Conservation (phyloP, 2,797 vertebrate genomes). For the Knipowitschia caucasica region DNA sequence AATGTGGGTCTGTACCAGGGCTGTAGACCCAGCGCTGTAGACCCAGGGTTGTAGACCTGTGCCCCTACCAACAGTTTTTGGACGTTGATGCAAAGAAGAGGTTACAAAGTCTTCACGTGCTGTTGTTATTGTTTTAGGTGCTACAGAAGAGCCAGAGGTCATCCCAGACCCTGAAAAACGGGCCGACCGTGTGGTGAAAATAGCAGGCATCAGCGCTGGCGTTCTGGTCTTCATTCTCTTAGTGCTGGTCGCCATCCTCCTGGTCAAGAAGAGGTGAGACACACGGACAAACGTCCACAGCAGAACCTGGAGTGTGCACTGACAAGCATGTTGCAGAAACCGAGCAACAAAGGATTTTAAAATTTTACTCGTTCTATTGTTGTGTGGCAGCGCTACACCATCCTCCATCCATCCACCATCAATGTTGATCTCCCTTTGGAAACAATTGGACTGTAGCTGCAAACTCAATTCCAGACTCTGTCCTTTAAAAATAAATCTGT, state of each 20-base stretch:
- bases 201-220: slow-evolving; percentile 94
- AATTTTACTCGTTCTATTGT: slow-evolving; percentile 36
- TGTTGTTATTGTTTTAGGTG: slow-evolving; percentile 69
- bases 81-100: not conserved
- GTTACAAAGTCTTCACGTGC: not conserved
- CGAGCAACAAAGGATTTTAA: slow-evolving; percentile 22
- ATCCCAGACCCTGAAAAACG: slow-evolving; percentile 96
- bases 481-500: not conserved
- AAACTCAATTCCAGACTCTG: not conserved
- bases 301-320: slow-evolving; percentile 9
- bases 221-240: slow-evolving; percentile 94
- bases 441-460: slow-evolving; percentile 17
- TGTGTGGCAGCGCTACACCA: slow-evolving; percentile 58
- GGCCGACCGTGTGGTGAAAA: slow-evolving; percentile 96
- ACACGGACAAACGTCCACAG: not conserved
- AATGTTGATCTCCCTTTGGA: slow-evolving; percentile 71
- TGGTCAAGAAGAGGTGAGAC: slow-evolving; percentile 96
- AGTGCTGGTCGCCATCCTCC: slow-evolving; percentile 90
- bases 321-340: slow-evolving; percentile 22
- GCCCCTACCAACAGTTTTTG: not conserved
- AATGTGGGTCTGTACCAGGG: no score
- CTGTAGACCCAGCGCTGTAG: no score
- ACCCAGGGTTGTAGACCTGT: no score
- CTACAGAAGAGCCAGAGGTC: slow-evolving; percentile 96
- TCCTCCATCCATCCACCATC: slow-evolving; percentile 68